Evolutionary conservation across 1,140 invertebrate genomes (phyloP).

Genomic region (Danaus plexippus): DNA sequence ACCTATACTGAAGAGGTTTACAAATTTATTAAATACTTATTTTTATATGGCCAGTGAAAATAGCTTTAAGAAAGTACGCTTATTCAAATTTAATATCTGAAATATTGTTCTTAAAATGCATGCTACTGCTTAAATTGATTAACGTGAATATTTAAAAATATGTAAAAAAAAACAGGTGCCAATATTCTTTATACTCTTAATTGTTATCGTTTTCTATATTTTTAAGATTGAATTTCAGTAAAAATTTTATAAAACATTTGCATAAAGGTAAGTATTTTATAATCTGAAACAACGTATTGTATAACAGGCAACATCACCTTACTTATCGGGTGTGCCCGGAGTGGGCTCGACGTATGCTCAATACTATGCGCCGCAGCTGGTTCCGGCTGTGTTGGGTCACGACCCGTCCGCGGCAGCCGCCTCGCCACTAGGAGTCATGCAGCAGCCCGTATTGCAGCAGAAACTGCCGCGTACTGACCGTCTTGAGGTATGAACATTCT

Average conservation of each 20-base stretch:
- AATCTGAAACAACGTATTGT: constrained; percentile 25
- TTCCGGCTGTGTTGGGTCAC: constrained; percentile 86
- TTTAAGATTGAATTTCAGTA: too few species aligned
- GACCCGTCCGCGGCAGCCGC: constrained; percentile 85
- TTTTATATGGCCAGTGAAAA: constrained; percentile 19
- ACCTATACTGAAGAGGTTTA: too few species aligned
- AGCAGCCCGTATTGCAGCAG: constrained; percentile 88
- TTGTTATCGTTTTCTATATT: neutral
- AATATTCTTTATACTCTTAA: neutral
- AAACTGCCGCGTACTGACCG: constrained; percentile 95
- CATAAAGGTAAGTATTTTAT: too few species aligned
- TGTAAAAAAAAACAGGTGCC: too few species aligned
- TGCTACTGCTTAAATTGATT: constrained; percentile 51
- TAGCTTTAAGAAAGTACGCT: constrained; percentile 44
- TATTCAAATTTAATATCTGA: constrained; percentile 39
- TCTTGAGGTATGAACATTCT: constrained; percentile 84
- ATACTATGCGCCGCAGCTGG: constrained; percentile 88
- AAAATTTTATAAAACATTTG: too few species aligned
- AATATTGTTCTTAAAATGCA: constrained; percentile 46
- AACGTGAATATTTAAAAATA: constrained; percentile 14
- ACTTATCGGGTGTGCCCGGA: constrained; percentile 88
- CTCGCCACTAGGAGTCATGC: constrained; percentile 77
- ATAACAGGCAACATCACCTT: constrained; percentile 87
- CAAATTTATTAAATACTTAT: neutral
- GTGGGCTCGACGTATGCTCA: constrained; percentile 89